phyloP scores from a whole-genome alignment of 1,140 invertebrate genomes.

The Aphelenchoides besseyi region DNA sequence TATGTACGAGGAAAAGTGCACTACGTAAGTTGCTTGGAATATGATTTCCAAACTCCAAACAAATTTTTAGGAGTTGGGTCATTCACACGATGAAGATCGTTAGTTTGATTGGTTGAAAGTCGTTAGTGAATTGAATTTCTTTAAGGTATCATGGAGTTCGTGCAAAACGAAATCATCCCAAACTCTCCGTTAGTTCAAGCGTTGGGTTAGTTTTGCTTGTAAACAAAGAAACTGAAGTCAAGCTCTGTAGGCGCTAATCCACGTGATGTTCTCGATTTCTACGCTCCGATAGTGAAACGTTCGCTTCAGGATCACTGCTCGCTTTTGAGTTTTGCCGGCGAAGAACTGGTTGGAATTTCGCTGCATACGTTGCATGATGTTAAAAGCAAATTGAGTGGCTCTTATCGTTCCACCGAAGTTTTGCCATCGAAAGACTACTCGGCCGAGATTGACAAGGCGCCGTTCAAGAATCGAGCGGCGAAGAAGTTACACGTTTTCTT shows the following conservation, averaged over 20 bases:
- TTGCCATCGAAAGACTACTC: constrained; percentile 11
- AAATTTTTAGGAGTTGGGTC: constrained; percentile 12
- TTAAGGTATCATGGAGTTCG: constrained; percentile 9
- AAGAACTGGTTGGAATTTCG: constrained; percentile 7
- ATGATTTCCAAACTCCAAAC: too few species aligned
- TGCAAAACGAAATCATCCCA: background rate
- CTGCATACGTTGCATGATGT: background rate
- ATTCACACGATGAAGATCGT: background rate
- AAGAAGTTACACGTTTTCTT: constrained; percentile 15
- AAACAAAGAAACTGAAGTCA: background rate
- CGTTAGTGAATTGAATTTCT: too few species aligned
- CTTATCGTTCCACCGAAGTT: background rate
- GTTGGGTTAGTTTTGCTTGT: background rate
- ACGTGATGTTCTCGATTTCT: constrained; percentile 8
- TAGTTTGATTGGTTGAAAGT: too few species aligned
- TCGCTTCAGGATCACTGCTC: constrained; percentile 19
- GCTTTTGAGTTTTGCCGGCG: background rate
- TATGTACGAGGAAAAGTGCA: background rate
- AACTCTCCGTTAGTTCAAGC: constrained; percentile 15
- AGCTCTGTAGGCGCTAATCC: constrained; percentile 6
- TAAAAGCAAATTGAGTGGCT: too few species aligned
- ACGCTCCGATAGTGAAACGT: constrained; percentile 1
- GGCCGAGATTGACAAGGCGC: background rate
- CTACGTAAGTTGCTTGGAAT: too few species aligned
- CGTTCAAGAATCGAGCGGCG: background rate